Base-by-base conservation (phyloP, 1,140 invertebrate genomes). In the Ostrea denselamellosa region DNA sequence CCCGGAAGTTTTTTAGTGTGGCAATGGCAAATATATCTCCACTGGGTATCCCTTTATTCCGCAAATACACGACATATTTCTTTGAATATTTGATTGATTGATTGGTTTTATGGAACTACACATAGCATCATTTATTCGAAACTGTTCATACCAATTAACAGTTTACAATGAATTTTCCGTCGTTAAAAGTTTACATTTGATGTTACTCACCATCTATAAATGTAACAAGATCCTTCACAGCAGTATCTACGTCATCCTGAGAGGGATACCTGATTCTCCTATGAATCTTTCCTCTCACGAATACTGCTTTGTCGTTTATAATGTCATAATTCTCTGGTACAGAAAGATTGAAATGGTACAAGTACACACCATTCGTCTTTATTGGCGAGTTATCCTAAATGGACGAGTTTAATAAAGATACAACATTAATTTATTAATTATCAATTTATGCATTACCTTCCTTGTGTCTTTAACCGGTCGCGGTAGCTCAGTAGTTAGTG, bases 1-100 rank as follows among this genome's bases (percentile, higher is more conserved):
- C 51, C 7, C 51, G 7, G n/a, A 83, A 53, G 52, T 83, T 52
- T 51, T 83, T 83, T 34, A 52, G 82, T n/a, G 82, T 83, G 14
- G 82, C 82, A 54, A 54, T 54, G 14, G 82, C 82, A 53, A 83
- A 53, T 28, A 83, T 54, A 12, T 83, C 82, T n/a, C 44, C 82
- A 17, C n/a, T 44, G 2, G 82, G 82, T 8, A 83, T 83, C 51
- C 44, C 82, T 83, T 17, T 2, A 81, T 34, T 17, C n/a, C 4
- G 25, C n/a, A 28, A 28, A 81, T 81, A 4, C 34, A 17, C 1
- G 28, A 34, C 8, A 81, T 28, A 0, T 0, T 22, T 81, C 44
- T 34, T 28, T 28, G 19, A 14, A 19, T 62, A 5, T 17, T 19
- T 2, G 2, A 44, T 44, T 44, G 2, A 44, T 44, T n/a, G n/a